phyloP scores from a whole-genome alignment of 2,888 invertebrate species.

The Ophonus ardosiacus region DNA sequence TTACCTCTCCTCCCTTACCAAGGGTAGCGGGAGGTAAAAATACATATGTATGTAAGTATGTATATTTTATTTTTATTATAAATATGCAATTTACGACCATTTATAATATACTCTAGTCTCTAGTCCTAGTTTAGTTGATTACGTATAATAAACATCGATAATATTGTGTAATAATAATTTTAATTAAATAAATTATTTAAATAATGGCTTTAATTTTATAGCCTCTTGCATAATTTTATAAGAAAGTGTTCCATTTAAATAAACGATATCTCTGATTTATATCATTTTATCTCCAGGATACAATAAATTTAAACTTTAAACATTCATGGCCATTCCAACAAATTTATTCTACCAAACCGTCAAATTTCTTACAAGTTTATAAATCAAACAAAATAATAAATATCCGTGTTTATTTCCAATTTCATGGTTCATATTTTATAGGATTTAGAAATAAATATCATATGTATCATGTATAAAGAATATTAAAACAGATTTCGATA shows the following conservation, averaged over 20 bases:
- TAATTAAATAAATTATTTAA: background rate
- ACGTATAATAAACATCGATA: background rate
- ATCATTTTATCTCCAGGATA: background rate
- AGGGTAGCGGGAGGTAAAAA: too few relatives aligned
- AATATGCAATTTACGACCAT: too few relatives aligned
- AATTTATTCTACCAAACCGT: constrained; percentile 13
- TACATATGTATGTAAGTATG: too few relatives aligned
- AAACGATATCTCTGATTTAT: background rate
- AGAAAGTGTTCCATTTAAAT: background rate
- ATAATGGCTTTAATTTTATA: background rate
- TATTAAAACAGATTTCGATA: constrained; percentile 52
- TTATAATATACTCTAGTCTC: too few relatives aligned
- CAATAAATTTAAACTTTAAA: background rate
- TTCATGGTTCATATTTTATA: constrained; percentile 23
- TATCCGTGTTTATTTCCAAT: constrained; percentile 36
- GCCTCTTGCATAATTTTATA: background rate
- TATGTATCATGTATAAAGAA: constrained; percentile 52
- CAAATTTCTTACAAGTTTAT: constrained; percentile 16
- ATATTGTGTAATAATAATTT: background rate
- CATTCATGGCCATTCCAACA: constrained; percentile 13
- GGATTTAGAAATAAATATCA: constrained; percentile 22
- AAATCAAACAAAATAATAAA: constrained; percentile 19
- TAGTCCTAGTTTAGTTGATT: too few relatives aligned
- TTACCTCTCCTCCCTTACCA: too few relatives aligned
- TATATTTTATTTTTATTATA: too few relatives aligned